Evolutionary conservation across 2,113 vertebrate genomes (phyloP).

Genomic region (Herpetotheres cachinnans): DNA sequence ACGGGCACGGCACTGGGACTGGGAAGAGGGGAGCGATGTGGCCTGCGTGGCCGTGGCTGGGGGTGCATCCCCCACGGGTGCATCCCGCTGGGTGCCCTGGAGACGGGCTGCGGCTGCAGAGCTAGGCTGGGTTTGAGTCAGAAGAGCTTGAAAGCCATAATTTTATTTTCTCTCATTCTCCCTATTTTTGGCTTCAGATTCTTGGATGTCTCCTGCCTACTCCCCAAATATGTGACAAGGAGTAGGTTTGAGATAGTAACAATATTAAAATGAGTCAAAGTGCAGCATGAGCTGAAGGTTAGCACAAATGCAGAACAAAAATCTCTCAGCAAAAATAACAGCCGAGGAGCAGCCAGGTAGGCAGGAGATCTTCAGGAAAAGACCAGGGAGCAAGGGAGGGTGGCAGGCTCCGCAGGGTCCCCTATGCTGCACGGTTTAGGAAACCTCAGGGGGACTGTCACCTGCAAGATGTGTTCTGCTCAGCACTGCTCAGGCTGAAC

Average conservation of each 20-base stretch:
- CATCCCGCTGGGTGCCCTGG: background rate
- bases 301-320: background rate
- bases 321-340: background rate
- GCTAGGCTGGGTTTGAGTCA: background rate
- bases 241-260: slow-evolving; percentile 58
- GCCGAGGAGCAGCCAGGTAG: background rate
- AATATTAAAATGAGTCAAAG: slow-evolving; percentile 55
- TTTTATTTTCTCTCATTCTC: slow-evolving; percentile 19
- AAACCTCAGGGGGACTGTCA: background rate
- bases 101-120: background rate
- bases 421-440: background rate
- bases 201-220: slow-evolving; percentile 47
- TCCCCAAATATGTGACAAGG: slow-evolving; percentile 23
- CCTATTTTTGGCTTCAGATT: slow-evolving; percentile 35
- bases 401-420: background rate
- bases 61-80: background rate
- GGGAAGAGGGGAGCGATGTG: background rate
- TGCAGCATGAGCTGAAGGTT: background rate
- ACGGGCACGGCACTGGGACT: background rate
- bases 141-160: background rate
- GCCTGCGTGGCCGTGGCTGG: accelerated
- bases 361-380: background rate
- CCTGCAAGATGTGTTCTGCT: background rate
- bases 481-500: background rate
- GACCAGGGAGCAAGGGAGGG: background rate